Conservation (phyloP, 2,888 invertebrate genomes). For the Mantis religiosa region DNA sequence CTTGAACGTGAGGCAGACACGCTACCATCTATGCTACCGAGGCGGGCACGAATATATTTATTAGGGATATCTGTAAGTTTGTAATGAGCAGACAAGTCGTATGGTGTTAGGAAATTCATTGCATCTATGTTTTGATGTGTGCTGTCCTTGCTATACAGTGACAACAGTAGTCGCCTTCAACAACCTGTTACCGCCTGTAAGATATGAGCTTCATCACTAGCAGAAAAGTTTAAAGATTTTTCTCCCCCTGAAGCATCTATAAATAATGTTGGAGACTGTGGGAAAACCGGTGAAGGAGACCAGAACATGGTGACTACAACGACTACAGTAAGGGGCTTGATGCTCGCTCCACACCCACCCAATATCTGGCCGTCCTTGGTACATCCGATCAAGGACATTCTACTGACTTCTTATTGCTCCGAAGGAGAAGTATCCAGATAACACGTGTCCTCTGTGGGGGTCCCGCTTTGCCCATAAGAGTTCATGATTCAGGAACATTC, state of each 20-base stretch:
- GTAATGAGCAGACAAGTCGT: too few relatives aligned
- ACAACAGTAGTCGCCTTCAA: too few relatives aligned
- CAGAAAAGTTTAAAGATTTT: neutral
- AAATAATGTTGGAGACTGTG: neutral
- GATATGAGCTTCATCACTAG: neutral
- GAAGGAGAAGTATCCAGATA: neutral
- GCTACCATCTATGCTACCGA: too few relatives aligned
- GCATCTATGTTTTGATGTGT: too few relatives aligned
- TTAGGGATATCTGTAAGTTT: too few relatives aligned
- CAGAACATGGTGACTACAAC: neutral
- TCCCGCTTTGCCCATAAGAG: neutral
- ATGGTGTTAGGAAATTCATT: too few relatives aligned
- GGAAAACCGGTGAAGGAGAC: neutral
- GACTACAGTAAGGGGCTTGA: neutral
- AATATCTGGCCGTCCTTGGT: neutral
- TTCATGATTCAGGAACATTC: too few relatives aligned
- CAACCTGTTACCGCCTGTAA: too few relatives aligned
- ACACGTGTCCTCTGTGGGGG: neutral
- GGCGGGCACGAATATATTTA: too few relatives aligned
- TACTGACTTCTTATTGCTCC: neutral
- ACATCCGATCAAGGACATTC: neutral
- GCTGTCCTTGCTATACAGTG: too few relatives aligned
- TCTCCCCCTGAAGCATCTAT: neutral
- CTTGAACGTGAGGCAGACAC: too few relatives aligned
- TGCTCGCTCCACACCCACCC: neutral